Evolutionary conservation across 2,797 vertebrate species (phyloP).

Genomic region (Cetoscarus ocellatus): DNA sequence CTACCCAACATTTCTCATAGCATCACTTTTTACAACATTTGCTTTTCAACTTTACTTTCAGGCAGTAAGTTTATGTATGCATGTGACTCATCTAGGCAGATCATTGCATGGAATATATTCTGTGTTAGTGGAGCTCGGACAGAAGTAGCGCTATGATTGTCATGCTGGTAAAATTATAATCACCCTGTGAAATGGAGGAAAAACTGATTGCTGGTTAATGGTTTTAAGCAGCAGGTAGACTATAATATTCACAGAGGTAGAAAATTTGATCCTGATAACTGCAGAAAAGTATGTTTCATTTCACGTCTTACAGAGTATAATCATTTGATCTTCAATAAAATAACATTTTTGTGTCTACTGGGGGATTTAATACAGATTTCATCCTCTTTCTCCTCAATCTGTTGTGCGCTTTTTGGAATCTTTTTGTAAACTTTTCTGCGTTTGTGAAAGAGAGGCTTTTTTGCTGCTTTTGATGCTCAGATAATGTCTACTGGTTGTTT

Average conservation of each 20-base stretch:
- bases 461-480: slow-evolving; percentile 14
- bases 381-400: slow-evolving; percentile 10
- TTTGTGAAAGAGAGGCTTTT: slow-evolving; percentile 11
- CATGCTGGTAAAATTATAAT: slow-evolving; percentile 10
- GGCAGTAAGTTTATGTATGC: no score
- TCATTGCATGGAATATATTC: slow-evolving; percentile 49
- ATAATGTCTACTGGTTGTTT: slow-evolving; percentile 24
- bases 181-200: slow-evolving; percentile 16
- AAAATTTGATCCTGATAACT: slow-evolving; percentile 7
- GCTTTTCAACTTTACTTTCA: no score
- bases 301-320: not conserved
- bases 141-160: slow-evolving; percentile 18
- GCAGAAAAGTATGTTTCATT: slow-evolving; percentile 13
- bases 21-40: no score
- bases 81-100: no score
- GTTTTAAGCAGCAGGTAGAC: slow-evolving; percentile 32
- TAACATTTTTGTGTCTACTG: slow-evolving; percentile 9
- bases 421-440: not conserved
- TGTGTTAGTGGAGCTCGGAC: slow-evolving; percentile 39
- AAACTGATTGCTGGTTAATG: slow-evolving; percentile 39
- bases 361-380: not conserved
- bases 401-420: not conserved
- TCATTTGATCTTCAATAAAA: slow-evolving; percentile 21
- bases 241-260: slow-evolving; percentile 10
- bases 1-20: no score